A percentile compares a stretch with the other conserved stretches of the same genome.
phyloP scores from a whole-genome alignment of 37 sponge, comb jelly and placozoan species.

The Trichoplax adhaerens region DNA sequence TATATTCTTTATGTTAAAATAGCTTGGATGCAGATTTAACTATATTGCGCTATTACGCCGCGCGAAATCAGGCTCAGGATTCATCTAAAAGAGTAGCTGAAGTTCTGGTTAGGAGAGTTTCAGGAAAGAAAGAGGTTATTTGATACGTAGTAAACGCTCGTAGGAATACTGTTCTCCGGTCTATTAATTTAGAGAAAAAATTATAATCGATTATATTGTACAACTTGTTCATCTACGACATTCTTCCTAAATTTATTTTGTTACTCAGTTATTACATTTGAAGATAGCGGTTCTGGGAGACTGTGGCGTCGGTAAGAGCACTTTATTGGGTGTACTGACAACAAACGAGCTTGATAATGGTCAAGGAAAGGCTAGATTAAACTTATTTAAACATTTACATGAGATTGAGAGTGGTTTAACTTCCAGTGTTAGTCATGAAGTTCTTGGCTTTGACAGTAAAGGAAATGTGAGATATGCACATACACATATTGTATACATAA shows the following conservation, averaged over 20 bases:
- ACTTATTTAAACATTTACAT: constrained; percentile 89
- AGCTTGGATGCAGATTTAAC: no score
- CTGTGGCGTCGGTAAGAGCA: constrained; percentile 89
- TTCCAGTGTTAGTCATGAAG: constrained; percentile 80
- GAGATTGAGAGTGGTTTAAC: constrained; percentile 94
- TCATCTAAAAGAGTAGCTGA: constrained; percentile 7
- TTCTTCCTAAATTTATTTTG: neutral
- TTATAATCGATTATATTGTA: constrained; percentile 1
- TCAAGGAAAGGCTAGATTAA: constrained; percentile 74
- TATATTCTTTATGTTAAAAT: no score
- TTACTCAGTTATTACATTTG: constrained; percentile 65
- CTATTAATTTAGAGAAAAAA: no score
- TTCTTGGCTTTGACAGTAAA: constrained; percentile 71
- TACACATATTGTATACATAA: neutral
- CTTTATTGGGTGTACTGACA: constrained; percentile 88
- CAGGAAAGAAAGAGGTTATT: no score
- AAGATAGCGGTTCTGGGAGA: constrained; percentile 83
- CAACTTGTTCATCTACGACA: constrained; percentile 2
- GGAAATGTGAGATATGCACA: constrained; percentile 50
- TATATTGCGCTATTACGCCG: no score
- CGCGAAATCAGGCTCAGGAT: no score
- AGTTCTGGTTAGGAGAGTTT: constrained; percentile 63
- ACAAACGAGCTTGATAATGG: constrained; percentile 97
- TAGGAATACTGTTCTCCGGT: no score
- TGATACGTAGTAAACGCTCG: no score